phyloP scores from a whole-genome alignment of 2,797 vertebrate genomes.

The Spinibarbus caldwelli region DNA sequence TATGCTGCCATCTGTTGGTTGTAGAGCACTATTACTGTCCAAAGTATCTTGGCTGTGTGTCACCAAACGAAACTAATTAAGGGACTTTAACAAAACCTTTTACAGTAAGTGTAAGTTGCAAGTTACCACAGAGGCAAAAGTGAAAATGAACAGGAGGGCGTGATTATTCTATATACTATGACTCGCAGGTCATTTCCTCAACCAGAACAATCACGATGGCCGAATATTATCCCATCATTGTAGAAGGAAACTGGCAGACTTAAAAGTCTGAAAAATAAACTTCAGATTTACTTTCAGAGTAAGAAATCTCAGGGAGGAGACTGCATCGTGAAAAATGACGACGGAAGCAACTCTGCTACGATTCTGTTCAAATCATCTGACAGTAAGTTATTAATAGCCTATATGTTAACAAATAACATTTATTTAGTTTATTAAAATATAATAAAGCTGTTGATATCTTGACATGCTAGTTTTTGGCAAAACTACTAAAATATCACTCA shows the following conservation, averaged over 20 bases:
- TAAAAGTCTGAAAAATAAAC: constrained; percentile 66
- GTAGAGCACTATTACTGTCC: too few species aligned
- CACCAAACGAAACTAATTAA: neutral
- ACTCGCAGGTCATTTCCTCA: neutral
- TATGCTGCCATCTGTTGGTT: constrained; percentile 37
- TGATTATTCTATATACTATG: too few species aligned
- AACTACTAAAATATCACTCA: neutral
- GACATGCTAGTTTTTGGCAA: neutral
- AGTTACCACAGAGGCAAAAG: too few species aligned
- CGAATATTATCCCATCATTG: constrained; percentile 55
- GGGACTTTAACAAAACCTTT: neutral
- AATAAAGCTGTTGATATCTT: neutral
- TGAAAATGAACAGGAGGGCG: neutral
- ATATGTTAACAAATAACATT: neutral
- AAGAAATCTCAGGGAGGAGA: constrained; percentile 74
- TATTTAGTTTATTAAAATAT: neutral
- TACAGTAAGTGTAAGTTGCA: too few species aligned
- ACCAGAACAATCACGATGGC: constrained; percentile 43
- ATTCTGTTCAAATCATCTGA: constrained; percentile 66
- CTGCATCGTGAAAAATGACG: constrained; percentile 65
- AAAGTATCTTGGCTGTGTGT: neutral
- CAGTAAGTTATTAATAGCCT: constrained; percentile 70
- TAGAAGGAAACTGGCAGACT: constrained; percentile 68
- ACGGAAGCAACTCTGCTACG: constrained; percentile 48
- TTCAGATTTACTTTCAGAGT: constrained; percentile 76